Evolutionary conservation across 2,888 invertebrate species (phyloP).

Genomic region (Sinodicranocentrus sp.): DNA sequence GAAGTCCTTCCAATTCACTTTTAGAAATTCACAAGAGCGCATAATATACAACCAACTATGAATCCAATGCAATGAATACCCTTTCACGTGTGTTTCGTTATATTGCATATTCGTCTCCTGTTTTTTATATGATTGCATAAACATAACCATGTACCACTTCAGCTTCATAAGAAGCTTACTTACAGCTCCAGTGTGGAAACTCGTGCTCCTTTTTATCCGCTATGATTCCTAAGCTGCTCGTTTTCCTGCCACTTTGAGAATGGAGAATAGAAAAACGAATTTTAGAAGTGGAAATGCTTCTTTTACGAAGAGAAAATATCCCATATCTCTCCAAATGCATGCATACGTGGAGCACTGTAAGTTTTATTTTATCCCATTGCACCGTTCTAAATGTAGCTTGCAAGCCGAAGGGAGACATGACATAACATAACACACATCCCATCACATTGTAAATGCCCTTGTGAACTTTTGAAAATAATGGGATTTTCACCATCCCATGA

Average conservation of each 20-base stretch:
- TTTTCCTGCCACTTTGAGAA: slow-evolving; percentile 28
- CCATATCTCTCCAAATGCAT: neutral
- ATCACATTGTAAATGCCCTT: slow-evolving; percentile 48
- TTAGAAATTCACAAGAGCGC: neutral
- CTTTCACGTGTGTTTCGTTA: too few relatives aligned
- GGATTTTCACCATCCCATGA: slow-evolving; percentile 43
- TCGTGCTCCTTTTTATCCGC: neutral
- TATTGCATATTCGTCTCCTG: slow-evolving; percentile 12
- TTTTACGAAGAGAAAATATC: slow-evolving; percentile 4
- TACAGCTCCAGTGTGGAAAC: neutral
- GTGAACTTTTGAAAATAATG: slow-evolving; percentile 61
- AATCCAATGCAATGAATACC: neutral
- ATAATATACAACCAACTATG: neutral
- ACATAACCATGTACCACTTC: neutral
- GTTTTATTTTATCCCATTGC: neutral
- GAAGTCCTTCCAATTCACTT: slow-evolving; percentile 13
- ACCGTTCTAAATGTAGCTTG: neutral
- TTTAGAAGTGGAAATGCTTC: neutral
- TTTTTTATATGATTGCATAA: slow-evolving; percentile 33
- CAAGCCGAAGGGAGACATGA: neutral
- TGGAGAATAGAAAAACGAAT: neutral
- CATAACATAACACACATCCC: slow-evolving; percentile 18
- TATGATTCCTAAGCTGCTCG: slow-evolving; percentile 40
- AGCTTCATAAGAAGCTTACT: slow-evolving; percentile 16
- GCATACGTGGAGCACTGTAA: neutral